phyloP scores from a whole-genome alignment of 2,888 invertebrate genomes.

The Microplitis deprimator region DNA sequence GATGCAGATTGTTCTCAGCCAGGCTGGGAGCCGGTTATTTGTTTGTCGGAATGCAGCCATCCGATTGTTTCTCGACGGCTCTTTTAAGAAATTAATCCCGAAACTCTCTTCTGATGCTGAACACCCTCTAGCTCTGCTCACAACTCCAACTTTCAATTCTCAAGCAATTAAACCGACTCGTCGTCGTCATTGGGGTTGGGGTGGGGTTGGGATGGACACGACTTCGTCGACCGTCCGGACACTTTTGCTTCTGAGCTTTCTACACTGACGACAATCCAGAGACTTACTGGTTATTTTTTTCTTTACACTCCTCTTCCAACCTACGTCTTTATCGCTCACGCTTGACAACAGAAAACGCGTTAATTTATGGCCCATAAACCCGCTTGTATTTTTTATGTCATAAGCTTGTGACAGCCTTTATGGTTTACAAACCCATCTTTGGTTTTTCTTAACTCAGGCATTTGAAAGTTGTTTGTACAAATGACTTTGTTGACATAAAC shows the following conservation, averaged over 20 bases:
- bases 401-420: constrained; percentile 58
- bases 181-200: background rate
- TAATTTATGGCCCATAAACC: constrained; percentile 69
- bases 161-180: constrained; percentile 27
- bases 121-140: background rate
- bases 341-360: constrained; percentile 57
- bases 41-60: constrained; percentile 58
- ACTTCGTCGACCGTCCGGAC: background rate
- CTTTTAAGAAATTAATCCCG: constrained; percentile 33
- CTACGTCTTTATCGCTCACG: constrained; percentile 3
- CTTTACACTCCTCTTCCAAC: background rate
- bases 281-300: no score
- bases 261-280: no score
- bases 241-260: no score
- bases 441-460: constrained; percentile 8
- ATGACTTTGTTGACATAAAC: background rate
- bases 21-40: constrained; percentile 60
- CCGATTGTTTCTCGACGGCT: constrained; percentile 24
- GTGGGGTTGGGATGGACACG: constrained; percentile 6
- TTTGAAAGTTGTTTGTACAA: background rate
- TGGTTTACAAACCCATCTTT: constrained; percentile 46
- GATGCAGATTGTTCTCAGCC: constrained; percentile 50
- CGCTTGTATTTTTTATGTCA: constrained; percentile 58
- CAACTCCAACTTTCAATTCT: constrained; percentile 24
- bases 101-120: no score